These are phyloP conservation scores for Eupeodes corollae DNA, from an alignment of 1,140 invertebrate genomes.

Conservation along the genomic window DNA sequence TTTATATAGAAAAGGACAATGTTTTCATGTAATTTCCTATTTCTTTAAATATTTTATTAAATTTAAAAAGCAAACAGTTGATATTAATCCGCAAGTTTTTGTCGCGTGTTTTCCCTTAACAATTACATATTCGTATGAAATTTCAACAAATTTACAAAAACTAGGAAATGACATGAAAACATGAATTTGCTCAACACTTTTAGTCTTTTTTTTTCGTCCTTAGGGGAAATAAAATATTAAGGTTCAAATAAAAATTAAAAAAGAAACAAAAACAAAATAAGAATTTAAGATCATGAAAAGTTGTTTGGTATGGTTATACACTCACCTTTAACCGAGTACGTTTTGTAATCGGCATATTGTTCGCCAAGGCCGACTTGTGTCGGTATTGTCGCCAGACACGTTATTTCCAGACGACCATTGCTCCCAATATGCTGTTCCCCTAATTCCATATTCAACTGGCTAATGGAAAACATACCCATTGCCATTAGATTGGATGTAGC, in stretches of 20 bases:
- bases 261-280: not conserved
- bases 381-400: constrained; percentile 61
- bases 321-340: constrained; percentile 53
- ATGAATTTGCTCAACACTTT: too few relatives aligned
- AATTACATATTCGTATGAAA: too few relatives aligned
- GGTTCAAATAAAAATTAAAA: not conserved
- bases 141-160: too few relatives aligned
- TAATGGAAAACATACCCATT: constrained; percentile 34
- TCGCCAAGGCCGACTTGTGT: constrained; percentile 48
- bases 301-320: constrained; percentile 7
- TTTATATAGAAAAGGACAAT: too few relatives aligned
- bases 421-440: constrained; percentile 48
- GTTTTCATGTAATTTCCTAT: too few relatives aligned
- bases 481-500: constrained; percentile 32
- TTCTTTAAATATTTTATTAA: too few relatives aligned
- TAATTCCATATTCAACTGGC: constrained; percentile 45
- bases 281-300: not conserved
- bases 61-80: too few relatives aligned
- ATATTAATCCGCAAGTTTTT: too few relatives aligned
- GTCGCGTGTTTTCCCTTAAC: too few relatives aligned
- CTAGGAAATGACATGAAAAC: too few relatives aligned
- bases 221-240: too few relatives aligned
- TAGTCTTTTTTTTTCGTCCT: too few relatives aligned
- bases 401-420: constrained; percentile 55
- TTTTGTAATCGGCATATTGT: constrained; percentile 55